Conservation (phyloP, 2,113 vertebrate genomes). For the Tychaedon coryphoeus region DNA sequence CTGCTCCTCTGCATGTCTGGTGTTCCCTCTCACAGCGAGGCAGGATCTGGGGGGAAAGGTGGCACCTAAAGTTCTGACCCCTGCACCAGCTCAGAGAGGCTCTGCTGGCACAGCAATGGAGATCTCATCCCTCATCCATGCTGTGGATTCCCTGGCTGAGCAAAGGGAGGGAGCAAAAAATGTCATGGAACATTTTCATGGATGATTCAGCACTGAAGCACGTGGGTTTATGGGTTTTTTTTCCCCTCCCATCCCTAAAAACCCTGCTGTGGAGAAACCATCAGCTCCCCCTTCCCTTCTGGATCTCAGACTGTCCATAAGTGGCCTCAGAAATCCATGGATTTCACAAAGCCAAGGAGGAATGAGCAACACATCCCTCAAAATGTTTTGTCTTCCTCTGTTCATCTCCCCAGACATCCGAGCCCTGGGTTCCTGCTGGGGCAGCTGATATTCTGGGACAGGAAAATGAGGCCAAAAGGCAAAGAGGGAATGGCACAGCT, state of each 20-base stretch:
- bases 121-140: background rate
- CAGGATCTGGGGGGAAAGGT: background rate
- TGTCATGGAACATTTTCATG: rapidly evolving
- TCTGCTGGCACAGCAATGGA: background rate
- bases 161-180: background rate
- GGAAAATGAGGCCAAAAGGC: slow-evolving; percentile 39
- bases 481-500: slow-evolving; percentile 57
- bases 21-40: background rate
- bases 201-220: background rate
- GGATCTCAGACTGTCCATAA: background rate
- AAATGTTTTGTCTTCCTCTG: background rate
- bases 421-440: background rate
- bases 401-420: background rate
- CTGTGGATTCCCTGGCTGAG: rapidly evolving
- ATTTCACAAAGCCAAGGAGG: background rate
- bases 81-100: background rate
- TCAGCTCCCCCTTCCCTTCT: background rate
- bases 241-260: background rate
- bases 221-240: rapidly evolving
- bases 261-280: background rate
- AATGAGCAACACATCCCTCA: background rate
- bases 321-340: background rate
- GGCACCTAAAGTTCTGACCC: background rate
- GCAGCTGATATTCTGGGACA: background rate
- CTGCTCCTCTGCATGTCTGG: background rate